Conservation (phyloP, 2,797 vertebrate genomes). For the Mallotus villosus region DNA sequence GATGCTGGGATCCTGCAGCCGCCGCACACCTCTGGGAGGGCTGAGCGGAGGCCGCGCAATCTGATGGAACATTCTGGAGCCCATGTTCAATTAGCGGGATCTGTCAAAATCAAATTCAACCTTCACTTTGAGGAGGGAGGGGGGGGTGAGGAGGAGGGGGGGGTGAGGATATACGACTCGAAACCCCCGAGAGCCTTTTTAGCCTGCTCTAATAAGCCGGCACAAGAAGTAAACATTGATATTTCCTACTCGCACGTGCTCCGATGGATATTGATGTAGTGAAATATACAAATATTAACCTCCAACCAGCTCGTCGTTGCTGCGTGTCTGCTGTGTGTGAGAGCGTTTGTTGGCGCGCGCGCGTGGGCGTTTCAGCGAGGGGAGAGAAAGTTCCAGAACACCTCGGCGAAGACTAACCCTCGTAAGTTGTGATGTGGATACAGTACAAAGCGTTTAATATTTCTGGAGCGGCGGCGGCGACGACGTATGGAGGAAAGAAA, state of each 20-base stretch:
- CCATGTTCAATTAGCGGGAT: constrained; percentile 43
- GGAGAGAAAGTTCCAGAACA: neutral
- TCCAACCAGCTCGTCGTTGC: neutral
- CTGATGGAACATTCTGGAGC: constrained; percentile 46
- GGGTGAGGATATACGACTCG: constrained; percentile 51
- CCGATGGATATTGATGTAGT: too few species aligned
- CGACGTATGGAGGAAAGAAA: too few species aligned
- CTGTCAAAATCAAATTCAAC: constrained; percentile 19
- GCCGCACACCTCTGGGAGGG: constrained; percentile 8
- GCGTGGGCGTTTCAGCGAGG: neutral
- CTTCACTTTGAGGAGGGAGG: constrained; percentile 11
- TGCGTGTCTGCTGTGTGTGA: neutral
- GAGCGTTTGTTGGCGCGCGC: neutral
- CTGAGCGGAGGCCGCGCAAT: constrained; percentile 49
- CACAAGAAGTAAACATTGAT: neutral
- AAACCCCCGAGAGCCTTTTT: constrained; percentile 33
- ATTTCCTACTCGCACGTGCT: neutral
- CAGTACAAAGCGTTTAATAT: too few species aligned
- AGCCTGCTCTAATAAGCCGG: constrained; percentile 3
- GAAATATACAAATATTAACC: too few species aligned
- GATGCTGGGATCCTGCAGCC: constrained; percentile 48
- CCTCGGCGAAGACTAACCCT: too few species aligned
- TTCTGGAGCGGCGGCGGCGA: too few species aligned
- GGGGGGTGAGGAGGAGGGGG: too few species aligned
- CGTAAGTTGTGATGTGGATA: too few species aligned